These are phyloP conservation scores for Drosophila subpulchrella DNA, from an alignment of 1,140 invertebrate genomes.

Conservation along the genomic window DNA sequence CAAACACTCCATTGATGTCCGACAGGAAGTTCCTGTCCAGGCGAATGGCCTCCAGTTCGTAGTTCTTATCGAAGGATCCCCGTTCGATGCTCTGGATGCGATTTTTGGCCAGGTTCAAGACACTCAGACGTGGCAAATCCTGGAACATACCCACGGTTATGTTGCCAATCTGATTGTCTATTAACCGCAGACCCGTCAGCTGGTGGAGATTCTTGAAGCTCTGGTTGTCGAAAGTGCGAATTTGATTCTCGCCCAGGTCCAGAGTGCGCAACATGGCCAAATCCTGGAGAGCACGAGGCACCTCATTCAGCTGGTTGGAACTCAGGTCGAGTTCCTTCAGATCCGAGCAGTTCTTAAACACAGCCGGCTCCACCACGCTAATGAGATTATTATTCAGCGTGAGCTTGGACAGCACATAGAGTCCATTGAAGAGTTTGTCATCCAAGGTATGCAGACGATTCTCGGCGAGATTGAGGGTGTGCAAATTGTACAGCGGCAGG, in stretches of 20 bases:
- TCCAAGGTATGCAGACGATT: conserved; percentile 93
- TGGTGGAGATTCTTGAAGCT: conserved; percentile 93
- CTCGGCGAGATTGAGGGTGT: conserved; percentile 93
- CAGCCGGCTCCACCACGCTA: conserved; percentile 90
- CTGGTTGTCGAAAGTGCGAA: conserved; percentile 91
- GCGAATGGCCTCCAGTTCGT: conserved; percentile 92
- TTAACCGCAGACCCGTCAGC: conserved; percentile 92
- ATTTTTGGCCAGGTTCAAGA: conserved; percentile 94
- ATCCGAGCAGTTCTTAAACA: conserved; percentile 96
- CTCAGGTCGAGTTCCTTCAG: conserved; percentile 95
- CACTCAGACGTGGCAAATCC: conserved; percentile 92
- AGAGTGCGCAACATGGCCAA: conserved; percentile 93
- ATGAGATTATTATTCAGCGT: conserved; percentile 94
- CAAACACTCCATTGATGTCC: conserved; percentile 94
- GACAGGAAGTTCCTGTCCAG: conserved; percentile 94
- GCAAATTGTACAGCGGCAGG: conserved; percentile 93
- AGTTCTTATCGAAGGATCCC: conserved; percentile 92
- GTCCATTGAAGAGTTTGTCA: conserved; percentile 92
- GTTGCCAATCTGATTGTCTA: conserved; percentile 94
- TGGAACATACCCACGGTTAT: conserved; percentile 93
- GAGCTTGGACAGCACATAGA: conserved; percentile 93
- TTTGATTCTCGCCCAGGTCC: conserved; percentile 94
- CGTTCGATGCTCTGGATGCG: conserved; percentile 93
- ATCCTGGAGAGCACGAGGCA: conserved; percentile 93
- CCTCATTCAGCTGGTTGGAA: conserved; percentile 91